Percentiles rank a stretch among this genome's conserved stretches.
phyloP scores from a whole-genome alignment of 2,113 vertebrate species.

The Tinamus guttatus region DNA sequence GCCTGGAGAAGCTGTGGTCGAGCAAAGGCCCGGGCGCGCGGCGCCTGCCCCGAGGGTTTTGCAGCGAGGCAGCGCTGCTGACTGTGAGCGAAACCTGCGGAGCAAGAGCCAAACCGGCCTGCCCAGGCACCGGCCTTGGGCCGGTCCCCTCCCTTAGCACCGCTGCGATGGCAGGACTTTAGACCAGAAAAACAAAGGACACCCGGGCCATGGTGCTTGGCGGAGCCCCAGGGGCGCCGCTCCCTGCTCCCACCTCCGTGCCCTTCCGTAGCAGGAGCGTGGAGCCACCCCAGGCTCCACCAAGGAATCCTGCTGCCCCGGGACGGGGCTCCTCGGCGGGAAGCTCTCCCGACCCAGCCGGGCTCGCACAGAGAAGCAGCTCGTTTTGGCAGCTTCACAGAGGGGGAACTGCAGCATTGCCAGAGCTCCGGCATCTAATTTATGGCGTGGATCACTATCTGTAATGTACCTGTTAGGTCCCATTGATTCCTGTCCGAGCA shows the following conservation, averaged over 20 bases:
- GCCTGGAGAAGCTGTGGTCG: neutral
- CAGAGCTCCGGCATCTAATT: neutral
- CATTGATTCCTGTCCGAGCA: neutral
- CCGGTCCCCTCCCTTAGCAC: slow-evolving; percentile 6
- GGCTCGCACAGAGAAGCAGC: neutral
- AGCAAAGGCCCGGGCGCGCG: neutral
- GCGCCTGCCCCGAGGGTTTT: neutral
- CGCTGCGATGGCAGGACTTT: neutral
- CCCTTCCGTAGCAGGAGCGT: too few relatives aligned
- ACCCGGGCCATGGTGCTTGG: too few relatives aligned
- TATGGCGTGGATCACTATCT: neutral
- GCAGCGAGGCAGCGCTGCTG: neutral
- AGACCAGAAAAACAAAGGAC: neutral
- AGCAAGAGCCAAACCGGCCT: neutral
- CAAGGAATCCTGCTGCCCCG: too few relatives aligned
- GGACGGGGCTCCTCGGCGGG: too few relatives aligned
- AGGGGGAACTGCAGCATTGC: neutral
- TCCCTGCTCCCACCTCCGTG: too few relatives aligned
- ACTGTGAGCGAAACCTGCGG: neutral
- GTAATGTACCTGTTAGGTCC: neutral
- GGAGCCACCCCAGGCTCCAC: too few relatives aligned
- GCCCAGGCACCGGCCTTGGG: slow-evolving; percentile 34
- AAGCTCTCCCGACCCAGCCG: too few relatives aligned
- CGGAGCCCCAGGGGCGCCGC: too few relatives aligned
- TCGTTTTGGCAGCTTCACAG: neutral